phyloP scores from a whole-genome alignment of 2,113 vertebrate genomes.

The Brachionichthys hirsutus region DNA sequence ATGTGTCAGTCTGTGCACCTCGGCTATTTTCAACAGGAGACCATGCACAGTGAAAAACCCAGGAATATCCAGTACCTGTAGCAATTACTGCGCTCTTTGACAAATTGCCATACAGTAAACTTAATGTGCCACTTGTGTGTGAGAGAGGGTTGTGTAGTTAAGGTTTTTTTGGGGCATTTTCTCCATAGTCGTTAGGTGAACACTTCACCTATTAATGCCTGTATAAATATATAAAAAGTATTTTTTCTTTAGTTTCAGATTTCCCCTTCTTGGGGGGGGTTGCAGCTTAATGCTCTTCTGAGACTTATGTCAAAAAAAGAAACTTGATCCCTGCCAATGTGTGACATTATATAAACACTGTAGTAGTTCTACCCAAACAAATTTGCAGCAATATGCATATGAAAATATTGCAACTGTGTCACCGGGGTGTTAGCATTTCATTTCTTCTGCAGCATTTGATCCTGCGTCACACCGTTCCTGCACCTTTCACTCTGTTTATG shows the following conservation, averaged over 20 bases:
- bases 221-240: slow-evolving; percentile 82
- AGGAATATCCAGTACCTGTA: slow-evolving; percentile 50
- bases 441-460: slow-evolving; percentile 64
- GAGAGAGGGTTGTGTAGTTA: slow-evolving; percentile 52
- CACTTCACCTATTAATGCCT: slow-evolving; percentile 78
- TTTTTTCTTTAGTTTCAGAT: slow-evolving; percentile 79
- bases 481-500: slow-evolving; percentile 49
- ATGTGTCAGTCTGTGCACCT: slow-evolving; percentile 29
- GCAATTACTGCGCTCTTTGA: slow-evolving; percentile 52
- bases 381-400: slow-evolving; percentile 67
- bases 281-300: slow-evolving; percentile 49
- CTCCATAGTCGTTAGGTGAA: slow-evolving; percentile 64
- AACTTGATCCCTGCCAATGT: slow-evolving; percentile 71
- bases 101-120: slow-evolving; percentile 62
- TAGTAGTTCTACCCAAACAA: slow-evolving; percentile 68
- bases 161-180: slow-evolving; percentile 63
- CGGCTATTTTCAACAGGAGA: slow-evolving; percentile 52
- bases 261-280: slow-evolving; percentile 70
- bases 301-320: slow-evolving; percentile 75
- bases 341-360: slow-evolving; percentile 81
- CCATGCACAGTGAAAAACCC: slow-evolving; percentile 27
- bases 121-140: slow-evolving; percentile 55
- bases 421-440: slow-evolving; percentile 59
- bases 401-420: slow-evolving; percentile 69
- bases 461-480: slow-evolving; percentile 42